phyloP scores from a whole-genome alignment of 2,113 vertebrate species.

The Alethe diademata region DNA sequence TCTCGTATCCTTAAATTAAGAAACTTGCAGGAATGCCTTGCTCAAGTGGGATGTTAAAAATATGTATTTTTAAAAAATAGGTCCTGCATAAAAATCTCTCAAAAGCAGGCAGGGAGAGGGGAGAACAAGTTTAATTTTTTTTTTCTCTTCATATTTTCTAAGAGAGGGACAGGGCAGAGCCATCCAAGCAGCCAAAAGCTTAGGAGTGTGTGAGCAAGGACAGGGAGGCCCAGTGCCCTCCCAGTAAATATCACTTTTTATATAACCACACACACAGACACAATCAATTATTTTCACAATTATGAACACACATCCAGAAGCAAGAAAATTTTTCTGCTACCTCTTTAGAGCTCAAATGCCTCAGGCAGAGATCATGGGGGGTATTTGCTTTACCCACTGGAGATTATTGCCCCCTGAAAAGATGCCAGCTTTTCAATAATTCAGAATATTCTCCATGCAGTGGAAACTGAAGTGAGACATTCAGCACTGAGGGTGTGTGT shows the following conservation, averaged over 20 bases:
- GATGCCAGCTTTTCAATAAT: not conserved
- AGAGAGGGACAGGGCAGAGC: not conserved
- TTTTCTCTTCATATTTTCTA: not conserved
- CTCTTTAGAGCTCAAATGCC: not conserved
- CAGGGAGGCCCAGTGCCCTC: not conserved
- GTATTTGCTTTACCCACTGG: not conserved
- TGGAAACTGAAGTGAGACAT: fast-evolving
- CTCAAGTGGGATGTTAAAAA: not conserved
- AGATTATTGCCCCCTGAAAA: not conserved
- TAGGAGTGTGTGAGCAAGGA: not conserved
- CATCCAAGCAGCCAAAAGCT: not conserved
- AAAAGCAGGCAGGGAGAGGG: not conserved
- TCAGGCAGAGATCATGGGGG: not conserved
- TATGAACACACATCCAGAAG: not conserved
- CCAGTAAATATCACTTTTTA: not conserved
- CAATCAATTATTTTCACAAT: not conserved
- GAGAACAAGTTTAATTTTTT: not conserved
- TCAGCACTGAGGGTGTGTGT: fast-evolving
- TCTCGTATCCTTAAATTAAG: not conserved
- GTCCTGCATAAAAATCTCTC: not conserved
- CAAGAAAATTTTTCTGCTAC: not conserved
- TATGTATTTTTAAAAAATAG: not conserved
- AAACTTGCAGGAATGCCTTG: not conserved
- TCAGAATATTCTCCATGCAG: not conserved
- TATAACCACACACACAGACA: not conserved